Percentiles rank a stretch among this genome's conserved stretches.
phyloP scores from a whole-genome alignment of 2,797 vertebrate genomes.

The Microctenopoma stevenorrisi region DNA sequence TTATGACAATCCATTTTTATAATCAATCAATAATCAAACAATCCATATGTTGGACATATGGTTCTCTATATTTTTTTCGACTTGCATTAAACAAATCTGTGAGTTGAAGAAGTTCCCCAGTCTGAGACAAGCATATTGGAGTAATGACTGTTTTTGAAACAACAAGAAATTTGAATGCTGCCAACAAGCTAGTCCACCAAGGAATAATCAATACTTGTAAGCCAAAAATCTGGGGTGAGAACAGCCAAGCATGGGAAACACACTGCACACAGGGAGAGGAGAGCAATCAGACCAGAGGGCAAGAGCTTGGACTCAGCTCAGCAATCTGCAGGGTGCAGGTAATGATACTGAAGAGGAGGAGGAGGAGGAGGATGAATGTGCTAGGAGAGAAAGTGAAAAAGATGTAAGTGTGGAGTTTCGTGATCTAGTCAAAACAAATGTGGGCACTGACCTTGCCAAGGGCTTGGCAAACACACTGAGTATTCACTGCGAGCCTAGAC shows the following conservation, averaged over 20 bases:
- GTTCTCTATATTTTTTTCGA: conserved; percentile 28
- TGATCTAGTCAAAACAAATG: conserved; percentile 73
- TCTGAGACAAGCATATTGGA: conserved; percentile 48
- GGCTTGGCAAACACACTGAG: conserved; percentile 50
- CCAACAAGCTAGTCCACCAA: conserved; percentile 48
- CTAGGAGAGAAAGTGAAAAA: conserved; percentile 30
- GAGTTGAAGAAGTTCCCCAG: conserved; percentile 40
- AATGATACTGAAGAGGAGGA: conserved; percentile 52
- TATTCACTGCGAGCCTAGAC: conserved; percentile 56
- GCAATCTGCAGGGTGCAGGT: conserved; percentile 50
- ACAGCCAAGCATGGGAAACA: conserved; percentile 55
- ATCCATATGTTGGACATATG: conserved; percentile 11
- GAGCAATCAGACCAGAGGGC: conserved; percentile 22
- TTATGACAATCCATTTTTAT: conserved; percentile 9
- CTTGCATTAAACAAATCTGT: conserved; percentile 33
- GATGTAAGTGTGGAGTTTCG: conserved; percentile 67
- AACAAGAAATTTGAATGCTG: conserved; percentile 29
- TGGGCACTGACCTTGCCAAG: conserved; percentile 59
- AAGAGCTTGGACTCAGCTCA: conserved; percentile 30
- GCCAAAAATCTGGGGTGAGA: conserved; percentile 47
- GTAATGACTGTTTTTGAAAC: conserved; percentile 52
- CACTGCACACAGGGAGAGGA: conserved; percentile 9
- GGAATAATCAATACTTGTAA: conserved; percentile 50
- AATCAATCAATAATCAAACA: too few species aligned
- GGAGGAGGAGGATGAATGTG: conserved; percentile 42